A percentile compares a stretch with the other conserved stretches of the same genome.
These are phyloP conservation scores for Callaeas wilsoni DNA, from an alignment of 2,113 vertebrate genomes.

Conservation along the genomic window DNA sequence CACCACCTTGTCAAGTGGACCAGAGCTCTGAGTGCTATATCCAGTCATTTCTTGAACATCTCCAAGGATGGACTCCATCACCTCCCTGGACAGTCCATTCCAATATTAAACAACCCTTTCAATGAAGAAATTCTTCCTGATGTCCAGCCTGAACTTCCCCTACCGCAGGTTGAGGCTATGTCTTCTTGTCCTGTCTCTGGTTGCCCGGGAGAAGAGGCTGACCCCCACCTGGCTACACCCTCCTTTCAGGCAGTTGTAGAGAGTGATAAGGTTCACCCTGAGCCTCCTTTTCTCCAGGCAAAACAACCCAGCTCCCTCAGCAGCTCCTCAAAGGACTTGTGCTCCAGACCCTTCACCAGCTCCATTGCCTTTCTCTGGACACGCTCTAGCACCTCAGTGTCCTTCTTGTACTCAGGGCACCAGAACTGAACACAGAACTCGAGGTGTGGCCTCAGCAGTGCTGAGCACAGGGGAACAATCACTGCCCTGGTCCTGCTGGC, in stretches of 20 bases:
- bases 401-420: background rate
- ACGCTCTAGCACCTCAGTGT: rapidly evolving
- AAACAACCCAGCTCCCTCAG: background rate
- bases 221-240: background rate
- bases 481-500: background rate
- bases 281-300: background rate
- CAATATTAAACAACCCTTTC: background rate
- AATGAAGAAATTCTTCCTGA: background rate
- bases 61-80: background rate
- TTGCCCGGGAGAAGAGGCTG: rapidly evolving
- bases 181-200: background rate
- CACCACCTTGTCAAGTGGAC: background rate
- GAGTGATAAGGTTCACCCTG: background rate
- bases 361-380: background rate
- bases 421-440: background rate
- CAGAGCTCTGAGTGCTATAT: background rate
- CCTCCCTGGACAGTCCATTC: background rate
- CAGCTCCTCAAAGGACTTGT: background rate
- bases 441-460: background rate
- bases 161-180: background rate
- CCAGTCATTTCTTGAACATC: background rate
- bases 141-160: background rate
- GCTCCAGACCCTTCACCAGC: background rate
- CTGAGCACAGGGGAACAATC: rapidly evolving
- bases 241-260: background rate